Conservation (phyloP, 2,113 vertebrate genomes). For the Turnix velox region DNA sequence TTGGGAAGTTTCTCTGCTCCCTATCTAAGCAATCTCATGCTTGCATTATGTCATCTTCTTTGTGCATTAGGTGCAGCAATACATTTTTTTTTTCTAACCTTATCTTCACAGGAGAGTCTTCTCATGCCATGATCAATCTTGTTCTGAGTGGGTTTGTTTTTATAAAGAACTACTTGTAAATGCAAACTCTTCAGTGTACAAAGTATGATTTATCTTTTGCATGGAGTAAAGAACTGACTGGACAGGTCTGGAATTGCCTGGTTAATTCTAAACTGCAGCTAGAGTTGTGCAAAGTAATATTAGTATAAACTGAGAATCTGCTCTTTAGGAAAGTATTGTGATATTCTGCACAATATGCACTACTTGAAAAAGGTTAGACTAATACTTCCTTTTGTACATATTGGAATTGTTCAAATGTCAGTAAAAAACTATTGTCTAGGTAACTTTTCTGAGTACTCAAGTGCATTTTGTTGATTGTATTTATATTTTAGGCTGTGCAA, state of each 20-base stretch:
- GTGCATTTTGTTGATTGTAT: background rate
- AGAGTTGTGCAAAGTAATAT: background rate
- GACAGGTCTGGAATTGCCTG: background rate
- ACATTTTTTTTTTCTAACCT: background rate
- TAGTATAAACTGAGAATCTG: background rate
- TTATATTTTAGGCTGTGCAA: background rate
- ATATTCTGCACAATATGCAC: background rate
- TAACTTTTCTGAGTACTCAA: background rate
- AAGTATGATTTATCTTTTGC: background rate
- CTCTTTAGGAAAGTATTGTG: background rate
- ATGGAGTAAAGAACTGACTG: background rate
- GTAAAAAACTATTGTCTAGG: background rate
- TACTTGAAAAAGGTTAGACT: background rate
- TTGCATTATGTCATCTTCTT: background rate
- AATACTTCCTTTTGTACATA: background rate
- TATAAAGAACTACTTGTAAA: background rate
- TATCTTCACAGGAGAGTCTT: background rate
- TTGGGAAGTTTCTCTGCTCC: background rate
- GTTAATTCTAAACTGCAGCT: background rate
- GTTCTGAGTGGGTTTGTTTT: background rate
- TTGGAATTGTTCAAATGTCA: background rate
- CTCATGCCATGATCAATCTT: background rate
- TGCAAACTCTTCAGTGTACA: background rate
- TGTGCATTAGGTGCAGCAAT: background rate
- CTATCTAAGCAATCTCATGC: background rate